Conservation (phyloP, 2,888 invertebrate species). For the Ectemnius continuus region DNA sequence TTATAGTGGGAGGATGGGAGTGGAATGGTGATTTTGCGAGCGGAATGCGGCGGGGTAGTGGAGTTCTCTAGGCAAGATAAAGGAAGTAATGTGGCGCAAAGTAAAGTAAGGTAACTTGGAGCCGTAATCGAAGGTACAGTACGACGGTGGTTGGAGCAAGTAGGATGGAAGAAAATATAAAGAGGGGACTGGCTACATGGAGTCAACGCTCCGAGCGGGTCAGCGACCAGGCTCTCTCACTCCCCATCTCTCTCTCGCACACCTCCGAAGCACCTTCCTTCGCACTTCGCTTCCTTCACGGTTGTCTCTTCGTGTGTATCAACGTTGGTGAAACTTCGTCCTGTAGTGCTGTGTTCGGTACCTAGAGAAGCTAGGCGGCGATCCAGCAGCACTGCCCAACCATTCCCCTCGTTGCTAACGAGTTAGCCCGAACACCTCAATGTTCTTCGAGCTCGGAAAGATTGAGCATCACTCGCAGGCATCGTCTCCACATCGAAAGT, state of each 20-base stretch:
- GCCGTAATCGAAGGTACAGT: constrained; percentile 64
- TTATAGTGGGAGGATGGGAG: constrained; percentile 2
- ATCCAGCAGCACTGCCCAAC: not conserved
- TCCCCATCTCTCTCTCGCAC: constrained; percentile 4
- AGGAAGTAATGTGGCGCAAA: constrained; percentile 43
- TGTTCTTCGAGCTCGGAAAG: too few species aligned
- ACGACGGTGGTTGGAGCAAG: constrained; percentile 55
- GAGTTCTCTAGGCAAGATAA: constrained; percentile 50
- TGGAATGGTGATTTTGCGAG: constrained; percentile 6
- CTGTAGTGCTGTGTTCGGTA: constrained; percentile 7
- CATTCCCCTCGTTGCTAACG: too few species aligned
- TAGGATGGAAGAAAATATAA: constrained; percentile 67
- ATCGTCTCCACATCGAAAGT: constrained; percentile 43
- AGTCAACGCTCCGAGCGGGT: constrained; percentile 78
- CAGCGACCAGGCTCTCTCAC: constrained; percentile 72
- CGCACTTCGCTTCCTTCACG: constrained; percentile 28
- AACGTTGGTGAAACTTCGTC: constrained; percentile 34
- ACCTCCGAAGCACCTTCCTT: constrained; percentile 14
- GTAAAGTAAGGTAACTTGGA: constrained; percentile 64
- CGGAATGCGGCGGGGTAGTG: constrained; percentile 29
- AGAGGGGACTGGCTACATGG: constrained; percentile 75
- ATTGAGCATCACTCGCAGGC: too few species aligned
- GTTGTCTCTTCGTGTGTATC: constrained; percentile 20
- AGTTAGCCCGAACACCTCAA: too few species aligned
- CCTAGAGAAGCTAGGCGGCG: not conserved